These are phyloP conservation scores for Deroplatys truncata DNA, from an alignment of 2,888 invertebrate genomes.

Conservation along the genomic window DNA sequence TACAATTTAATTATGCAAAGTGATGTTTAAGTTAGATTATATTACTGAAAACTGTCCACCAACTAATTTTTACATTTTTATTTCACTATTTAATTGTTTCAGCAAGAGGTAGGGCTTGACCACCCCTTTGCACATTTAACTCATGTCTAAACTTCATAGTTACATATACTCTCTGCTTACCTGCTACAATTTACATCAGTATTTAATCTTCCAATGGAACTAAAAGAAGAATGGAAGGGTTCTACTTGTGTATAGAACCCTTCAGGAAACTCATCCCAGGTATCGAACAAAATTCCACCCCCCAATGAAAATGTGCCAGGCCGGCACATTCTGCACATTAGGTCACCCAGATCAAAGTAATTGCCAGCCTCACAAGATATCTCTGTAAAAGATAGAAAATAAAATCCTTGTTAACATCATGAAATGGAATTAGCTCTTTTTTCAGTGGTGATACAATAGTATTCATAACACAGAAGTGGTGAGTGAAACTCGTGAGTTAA, in stretches of 20 bases:
- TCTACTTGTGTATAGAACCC: constrained; percentile 46
- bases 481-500: background rate
- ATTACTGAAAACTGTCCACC: too few species aligned
- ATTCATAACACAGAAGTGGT: background rate
- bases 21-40: too few species aligned
- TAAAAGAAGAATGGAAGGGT: constrained; percentile 40
- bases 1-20: too few species aligned
- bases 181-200: constrained; percentile 41
- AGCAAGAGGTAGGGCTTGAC: too few species aligned
- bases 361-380: constrained; percentile 50
- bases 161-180: constrained; percentile 33
- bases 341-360: constrained; percentile 49
- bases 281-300: constrained; percentile 51
- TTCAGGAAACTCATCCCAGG: constrained; percentile 49
- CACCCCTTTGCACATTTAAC: too few species aligned
- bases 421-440: background rate
- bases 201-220: constrained; percentile 36
- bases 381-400: constrained; percentile 34
- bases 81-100: too few species aligned
- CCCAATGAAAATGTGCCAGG: constrained; percentile 54
- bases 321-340: constrained; percentile 50
- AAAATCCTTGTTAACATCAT: background rate
- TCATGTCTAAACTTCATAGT: background rate
- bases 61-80: too few species aligned
- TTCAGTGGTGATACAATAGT: too few species aligned